Evolutionary conservation across 2,888 invertebrate genomes (phyloP), one percentile per base, ranked within the genome.

Genomic region (Rapana venosa): DNA sequence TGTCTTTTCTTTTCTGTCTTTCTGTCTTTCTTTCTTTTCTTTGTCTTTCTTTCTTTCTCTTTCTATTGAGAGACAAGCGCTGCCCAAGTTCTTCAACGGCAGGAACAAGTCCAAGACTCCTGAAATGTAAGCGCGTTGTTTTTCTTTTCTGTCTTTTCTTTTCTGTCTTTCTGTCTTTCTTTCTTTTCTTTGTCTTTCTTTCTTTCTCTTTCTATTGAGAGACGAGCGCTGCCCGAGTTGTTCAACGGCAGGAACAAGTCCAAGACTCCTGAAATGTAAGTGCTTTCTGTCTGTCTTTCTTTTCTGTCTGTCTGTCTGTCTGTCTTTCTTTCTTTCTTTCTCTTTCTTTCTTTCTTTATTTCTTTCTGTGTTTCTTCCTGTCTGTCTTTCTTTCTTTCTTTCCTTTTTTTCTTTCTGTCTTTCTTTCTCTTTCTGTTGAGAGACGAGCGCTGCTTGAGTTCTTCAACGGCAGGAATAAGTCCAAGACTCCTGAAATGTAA

Each of bases 61-160:
- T n/a, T 98, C 98, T 56, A 98, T 99, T 90, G 99, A 99, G 96
- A 98, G 99, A 95, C 97, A 99, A 87, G 99, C 99, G 0, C 97
- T 99, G 95, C 98, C 99, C 0, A 99, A 99, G 96, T 99, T 99
- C 96, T 99, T 99, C 96, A 99, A 99, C 96, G 98, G 98, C 56
- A 98, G 99, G 96, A 99, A 99, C 96, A 99, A 99, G 96, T 99
- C 99, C 0, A 99, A 99, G 96, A 98, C 99, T 0, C 99, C 99
- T 0, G 99, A 99, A 97, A 98, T 97, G 96, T 97, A 94, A 94
- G 96, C 94, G 56, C 6, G 15, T 8, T 61, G 2, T 22, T 15
- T 74, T 74, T 74, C 2, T 11, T 74, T 20, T 13, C 8, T 47
- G 4, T 2, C 8, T 47, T 47, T 47, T 47, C 8, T 2, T 47